Percentiles rank a stretch among this genome's conserved stretches.
phyloP scores from a whole-genome alignment of 2,113 vertebrate genomes.

The Leptobrachium ailaonicum region DNA sequence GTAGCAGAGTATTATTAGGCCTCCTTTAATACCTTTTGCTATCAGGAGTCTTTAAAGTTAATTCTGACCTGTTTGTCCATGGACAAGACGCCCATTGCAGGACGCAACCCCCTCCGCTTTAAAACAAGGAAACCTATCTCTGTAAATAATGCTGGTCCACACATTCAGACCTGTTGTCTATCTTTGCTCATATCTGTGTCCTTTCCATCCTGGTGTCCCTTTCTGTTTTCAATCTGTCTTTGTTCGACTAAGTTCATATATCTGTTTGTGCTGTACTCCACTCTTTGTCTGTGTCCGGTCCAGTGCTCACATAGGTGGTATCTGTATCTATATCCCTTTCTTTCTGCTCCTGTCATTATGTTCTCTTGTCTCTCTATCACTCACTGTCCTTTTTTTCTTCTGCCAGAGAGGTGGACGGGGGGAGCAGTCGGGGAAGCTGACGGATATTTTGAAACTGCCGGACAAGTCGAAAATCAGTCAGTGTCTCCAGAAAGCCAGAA shows the following conservation, averaged over 20 bases:
- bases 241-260: not conserved
- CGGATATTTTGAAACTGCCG: constrained; percentile 14
- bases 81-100: too few species aligned
- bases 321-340: not conserved
- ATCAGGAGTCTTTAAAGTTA: too few species aligned
- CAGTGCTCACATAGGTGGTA: not conserved
- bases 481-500: constrained; percentile 42
- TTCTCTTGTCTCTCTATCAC: not conserved
- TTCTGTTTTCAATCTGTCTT: not conserved
- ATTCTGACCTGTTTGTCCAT: too few species aligned
- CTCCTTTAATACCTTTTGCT: too few species aligned
- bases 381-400: constrained; percentile 2
- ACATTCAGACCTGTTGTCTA: not conserved
- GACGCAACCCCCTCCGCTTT: too few species aligned
- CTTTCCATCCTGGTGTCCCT: not conserved
- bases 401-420: constrained; percentile 1
- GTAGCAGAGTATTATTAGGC: too few species aligned
- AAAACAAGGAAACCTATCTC: too few species aligned
- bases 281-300: not conserved
- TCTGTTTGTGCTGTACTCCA: not conserved
- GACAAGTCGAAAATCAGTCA: constrained; percentile 31
- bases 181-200: not conserved
- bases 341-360: not conserved
- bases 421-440: not conserved
- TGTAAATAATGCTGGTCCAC: not conserved